Evolutionary conservation across 2,113 vertebrate genomes (phyloP).

Genomic region (Pseudopodoces humilis): DNA sequence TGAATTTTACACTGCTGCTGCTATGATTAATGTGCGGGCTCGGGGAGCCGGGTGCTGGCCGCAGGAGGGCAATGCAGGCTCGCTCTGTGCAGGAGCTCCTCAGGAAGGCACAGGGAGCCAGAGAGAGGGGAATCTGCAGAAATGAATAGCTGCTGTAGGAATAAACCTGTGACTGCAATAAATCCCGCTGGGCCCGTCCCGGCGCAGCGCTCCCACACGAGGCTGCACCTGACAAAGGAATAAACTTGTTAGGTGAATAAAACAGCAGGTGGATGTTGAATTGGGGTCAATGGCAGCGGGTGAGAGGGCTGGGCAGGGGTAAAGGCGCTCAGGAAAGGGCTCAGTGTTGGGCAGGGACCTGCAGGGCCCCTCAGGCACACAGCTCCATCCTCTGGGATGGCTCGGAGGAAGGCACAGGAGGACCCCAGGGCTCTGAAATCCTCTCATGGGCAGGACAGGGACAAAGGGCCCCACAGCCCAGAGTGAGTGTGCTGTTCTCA

Average conservation of each 20-base stretch:
- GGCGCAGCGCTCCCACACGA: neutral
- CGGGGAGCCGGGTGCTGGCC: slow-evolving; percentile 44
- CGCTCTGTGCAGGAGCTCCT: neutral
- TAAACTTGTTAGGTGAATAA: slow-evolving; percentile 44
- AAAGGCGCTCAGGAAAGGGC: neutral
- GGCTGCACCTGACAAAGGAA: slow-evolving; percentile 46
- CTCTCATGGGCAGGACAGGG: neutral
- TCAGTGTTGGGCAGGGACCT: neutral
- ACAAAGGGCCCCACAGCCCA: neutral
- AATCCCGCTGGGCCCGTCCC: neutral
- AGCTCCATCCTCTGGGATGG: neutral
- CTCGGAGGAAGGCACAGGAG: neutral
- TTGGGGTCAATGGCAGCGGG: neutral
- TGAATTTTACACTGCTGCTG: slow-evolving; percentile 95
- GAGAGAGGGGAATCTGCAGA: neutral
- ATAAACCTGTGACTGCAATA: slow-evolving; percentile 27
- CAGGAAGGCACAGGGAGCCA: neutral
- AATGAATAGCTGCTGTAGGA: neutral
- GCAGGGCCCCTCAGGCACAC: fast-evolving
- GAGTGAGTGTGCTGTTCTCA: neutral
- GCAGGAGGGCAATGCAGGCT: slow-evolving; percentile 85
- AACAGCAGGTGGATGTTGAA: neutral
- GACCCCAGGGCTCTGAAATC: neutral
- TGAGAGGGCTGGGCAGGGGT: neutral
- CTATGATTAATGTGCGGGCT: slow-evolving; percentile 88